phyloP scores from a whole-genome alignment of 2,797 vertebrate species.

The Pteronotus mesoamericanus region DNA sequence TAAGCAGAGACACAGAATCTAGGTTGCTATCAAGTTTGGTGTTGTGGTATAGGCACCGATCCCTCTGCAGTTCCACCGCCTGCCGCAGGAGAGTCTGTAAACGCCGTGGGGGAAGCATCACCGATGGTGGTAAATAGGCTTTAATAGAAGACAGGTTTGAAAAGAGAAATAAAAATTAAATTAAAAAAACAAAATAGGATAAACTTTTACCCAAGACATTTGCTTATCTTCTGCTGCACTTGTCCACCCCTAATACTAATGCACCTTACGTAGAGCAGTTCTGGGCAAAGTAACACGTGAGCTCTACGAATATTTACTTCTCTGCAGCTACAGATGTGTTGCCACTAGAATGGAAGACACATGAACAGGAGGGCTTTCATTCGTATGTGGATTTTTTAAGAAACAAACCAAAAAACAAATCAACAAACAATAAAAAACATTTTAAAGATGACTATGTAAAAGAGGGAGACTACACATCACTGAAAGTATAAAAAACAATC shows the following conservation, averaged over 20 bases:
- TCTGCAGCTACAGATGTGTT: background rate
- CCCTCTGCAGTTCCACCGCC: slow-evolving; percentile 97
- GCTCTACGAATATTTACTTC: background rate
- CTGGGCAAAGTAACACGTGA: background rate
- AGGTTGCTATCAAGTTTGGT: slow-evolving; percentile 96
- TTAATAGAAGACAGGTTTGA: slow-evolving; percentile 59
- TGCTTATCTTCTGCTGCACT: background rate
- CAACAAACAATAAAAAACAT: background rate
- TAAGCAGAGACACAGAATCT: slow-evolving; percentile 96
- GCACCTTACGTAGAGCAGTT: background rate
- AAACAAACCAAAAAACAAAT: background rate
- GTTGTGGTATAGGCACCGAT: slow-evolving; percentile 99
- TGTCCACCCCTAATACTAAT: background rate
- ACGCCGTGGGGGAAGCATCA: slow-evolving; percentile 97
- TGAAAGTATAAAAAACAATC: background rate
- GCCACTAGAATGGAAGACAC: background rate
- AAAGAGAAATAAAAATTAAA: slow-evolving; percentile 43
- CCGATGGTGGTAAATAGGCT: slow-evolving; percentile 98
- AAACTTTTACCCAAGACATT: slow-evolving; percentile 42
- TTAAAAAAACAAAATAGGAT: background rate
- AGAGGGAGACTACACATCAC: background rate
- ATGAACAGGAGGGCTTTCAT: background rate
- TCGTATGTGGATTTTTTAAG: background rate
- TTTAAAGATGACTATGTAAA: background rate
- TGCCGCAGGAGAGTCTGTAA: slow-evolving; percentile 96